Evolutionary conservation across 2,797 vertebrate genomes (phyloP).

Genomic region (Molossus molossus): DNA sequence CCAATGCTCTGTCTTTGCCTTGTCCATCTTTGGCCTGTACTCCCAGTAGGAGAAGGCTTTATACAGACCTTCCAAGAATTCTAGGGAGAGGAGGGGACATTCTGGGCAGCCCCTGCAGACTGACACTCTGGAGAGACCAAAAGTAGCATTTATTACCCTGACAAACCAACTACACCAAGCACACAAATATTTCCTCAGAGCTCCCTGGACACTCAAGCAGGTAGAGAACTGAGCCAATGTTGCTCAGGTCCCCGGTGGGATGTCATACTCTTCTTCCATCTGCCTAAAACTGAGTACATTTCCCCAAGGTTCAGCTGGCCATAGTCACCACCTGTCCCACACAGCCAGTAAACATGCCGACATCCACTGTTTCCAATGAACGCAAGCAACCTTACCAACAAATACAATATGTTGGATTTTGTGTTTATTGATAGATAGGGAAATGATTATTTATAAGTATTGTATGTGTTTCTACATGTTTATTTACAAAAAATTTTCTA

Average conservation of each 20-base stretch:
- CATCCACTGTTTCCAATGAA: not conserved
- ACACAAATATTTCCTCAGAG: not conserved
- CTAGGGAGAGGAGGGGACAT: not conserved
- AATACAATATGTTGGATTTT: not conserved
- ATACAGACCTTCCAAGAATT: not conserved
- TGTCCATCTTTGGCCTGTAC: not conserved
- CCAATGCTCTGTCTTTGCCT: not conserved
- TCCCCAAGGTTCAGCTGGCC: not conserved
- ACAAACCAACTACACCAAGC: not conserved
- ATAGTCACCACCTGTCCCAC: not conserved
- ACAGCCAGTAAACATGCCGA: not conserved
- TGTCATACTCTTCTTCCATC: not conserved
- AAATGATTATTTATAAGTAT: constrained; percentile 18
- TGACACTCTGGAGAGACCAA: not conserved
- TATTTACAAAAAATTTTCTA: constrained; percentile 56
- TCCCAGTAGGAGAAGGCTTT: not conserved
- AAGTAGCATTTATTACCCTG: not conserved
- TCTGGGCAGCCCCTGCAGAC: not conserved
- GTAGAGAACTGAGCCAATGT: not conserved
- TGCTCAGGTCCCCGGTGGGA: not conserved
- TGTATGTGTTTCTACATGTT: not conserved
- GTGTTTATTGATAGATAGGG: not conserved
- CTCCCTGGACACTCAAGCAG: not conserved
- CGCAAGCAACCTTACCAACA: not conserved
- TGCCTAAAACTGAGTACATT: not conserved